phyloP scores from a whole-genome alignment of 2,888 invertebrate genomes.

The Epirrhoe alternata region DNA sequence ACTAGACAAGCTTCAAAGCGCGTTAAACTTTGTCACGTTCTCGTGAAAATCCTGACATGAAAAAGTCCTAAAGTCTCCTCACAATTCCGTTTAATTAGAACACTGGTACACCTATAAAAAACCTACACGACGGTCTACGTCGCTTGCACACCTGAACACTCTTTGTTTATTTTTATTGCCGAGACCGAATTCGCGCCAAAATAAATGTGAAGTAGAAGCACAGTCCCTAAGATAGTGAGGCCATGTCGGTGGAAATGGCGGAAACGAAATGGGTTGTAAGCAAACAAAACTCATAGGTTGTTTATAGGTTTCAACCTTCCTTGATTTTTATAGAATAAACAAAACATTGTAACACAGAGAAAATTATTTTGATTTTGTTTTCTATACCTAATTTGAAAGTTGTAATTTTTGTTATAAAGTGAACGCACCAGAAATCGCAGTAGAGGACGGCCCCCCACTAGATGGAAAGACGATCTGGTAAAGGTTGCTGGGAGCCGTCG shows the following conservation, averaged over 20 bases:
- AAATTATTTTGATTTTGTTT: no score
- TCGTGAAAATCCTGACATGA: constrained; percentile 14
- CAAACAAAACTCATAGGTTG: neutral
- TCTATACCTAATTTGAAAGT: no score
- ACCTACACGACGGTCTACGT: constrained; percentile 45
- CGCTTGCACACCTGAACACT: constrained; percentile 58
- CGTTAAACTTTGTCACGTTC: neutral
- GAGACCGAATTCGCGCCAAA: constrained; percentile 73
- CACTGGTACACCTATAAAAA: constrained; percentile 43
- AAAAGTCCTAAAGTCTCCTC: constrained; percentile 25
- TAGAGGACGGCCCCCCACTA: no score
- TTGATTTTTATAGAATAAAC: no score
- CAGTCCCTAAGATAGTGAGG: neutral
- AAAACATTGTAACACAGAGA: no score
- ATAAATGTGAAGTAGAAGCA: constrained; percentile 68
- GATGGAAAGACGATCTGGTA: no score
- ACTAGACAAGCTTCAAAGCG: neutral
- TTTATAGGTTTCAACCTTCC: no score
- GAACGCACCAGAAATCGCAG: no score
- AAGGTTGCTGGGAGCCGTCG: no score
- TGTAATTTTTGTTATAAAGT: no score
- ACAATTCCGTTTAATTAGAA: constrained; percentile 44
- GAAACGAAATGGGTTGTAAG: neutral
- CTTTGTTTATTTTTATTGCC: constrained; percentile 78
- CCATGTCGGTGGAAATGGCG: neutral